These are phyloP conservation scores for Drosophila chauvacae DNA, from an alignment of 1,140 invertebrate genomes.

Conservation along the genomic window DNA sequence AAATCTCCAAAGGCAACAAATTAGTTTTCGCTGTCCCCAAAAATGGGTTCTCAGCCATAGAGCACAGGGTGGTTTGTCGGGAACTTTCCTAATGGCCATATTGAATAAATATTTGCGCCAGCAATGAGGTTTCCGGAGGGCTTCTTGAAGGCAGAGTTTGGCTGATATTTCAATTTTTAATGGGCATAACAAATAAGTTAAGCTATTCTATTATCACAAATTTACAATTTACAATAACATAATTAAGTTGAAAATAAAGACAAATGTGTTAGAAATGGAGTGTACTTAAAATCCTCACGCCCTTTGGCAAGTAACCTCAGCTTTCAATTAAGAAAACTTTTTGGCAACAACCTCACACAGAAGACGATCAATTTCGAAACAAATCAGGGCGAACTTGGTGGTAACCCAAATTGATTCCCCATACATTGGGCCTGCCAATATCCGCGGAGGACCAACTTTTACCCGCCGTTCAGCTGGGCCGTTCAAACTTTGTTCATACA, in stretches of 20 bases:
- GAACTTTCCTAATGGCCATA: constrained; percentile 30
- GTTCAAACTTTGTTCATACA: constrained; percentile 51
- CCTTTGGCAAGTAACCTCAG: constrained; percentile 8
- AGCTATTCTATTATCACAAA: neutral
- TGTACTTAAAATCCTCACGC: neutral
- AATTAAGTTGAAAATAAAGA: neutral
- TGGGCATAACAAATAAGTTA: neutral
- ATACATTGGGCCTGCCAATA: constrained; percentile 24
- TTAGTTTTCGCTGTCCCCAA: constrained; percentile 49
- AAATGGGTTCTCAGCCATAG: constrained; percentile 33
- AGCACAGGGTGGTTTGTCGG: constrained; percentile 13
- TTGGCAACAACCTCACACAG: neutral
- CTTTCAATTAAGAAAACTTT: constrained; percentile 37
- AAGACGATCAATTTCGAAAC: constrained; percentile 28
- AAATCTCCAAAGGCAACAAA: constrained; percentile 66
- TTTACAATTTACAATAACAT: neutral
- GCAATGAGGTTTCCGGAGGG: neutral
- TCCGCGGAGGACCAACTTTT: constrained; percentile 45
- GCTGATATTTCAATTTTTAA: constrained; percentile 12
- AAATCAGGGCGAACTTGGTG: constrained; percentile 33
- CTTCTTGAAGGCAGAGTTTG: neutral
- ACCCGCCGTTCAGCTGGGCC: constrained; percentile 4
- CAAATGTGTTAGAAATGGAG: neutral
- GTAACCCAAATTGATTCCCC: constrained; percentile 25
- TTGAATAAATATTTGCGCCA: constrained; percentile 38